phyloP scores from a whole-genome alignment of 2,888 invertebrate species.

The Eilema caniola region DNA sequence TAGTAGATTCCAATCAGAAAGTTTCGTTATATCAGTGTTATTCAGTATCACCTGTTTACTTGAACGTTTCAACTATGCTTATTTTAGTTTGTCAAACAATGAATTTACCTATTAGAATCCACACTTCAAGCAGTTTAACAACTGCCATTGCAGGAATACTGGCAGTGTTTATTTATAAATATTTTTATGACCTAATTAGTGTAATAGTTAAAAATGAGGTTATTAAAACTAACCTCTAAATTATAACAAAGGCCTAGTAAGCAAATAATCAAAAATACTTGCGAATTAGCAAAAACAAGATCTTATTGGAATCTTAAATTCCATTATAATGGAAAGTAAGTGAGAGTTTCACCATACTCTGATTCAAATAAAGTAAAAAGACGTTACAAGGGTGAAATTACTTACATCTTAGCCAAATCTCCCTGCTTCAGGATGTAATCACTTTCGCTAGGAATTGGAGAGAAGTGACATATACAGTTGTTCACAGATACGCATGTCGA shows the following conservation, averaged over 20 bases:
- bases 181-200: neutral
- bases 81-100: neutral
- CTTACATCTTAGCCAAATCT: conserved; percentile 99
- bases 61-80: neutral
- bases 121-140: neutral
- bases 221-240: conserved; percentile 14
- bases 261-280: neutral
- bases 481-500: conserved; percentile 99
- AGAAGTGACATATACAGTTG: conserved; percentile 99
- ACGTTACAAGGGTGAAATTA: conserved; percentile 51
- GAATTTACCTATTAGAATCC: neutral
- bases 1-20: neutral
- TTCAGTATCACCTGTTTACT: neutral
- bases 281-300: neutral
- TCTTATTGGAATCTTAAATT: neutral
- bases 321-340: neutral
- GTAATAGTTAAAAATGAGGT: conserved; percentile 6
- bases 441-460: conserved; percentile 97
- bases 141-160: neutral
- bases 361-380: neutral
- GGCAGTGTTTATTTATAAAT: neutral
- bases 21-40: neutral
- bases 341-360: neutral
- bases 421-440: conserved; percentile 95
- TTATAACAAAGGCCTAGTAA: neutral